phyloP scores from a whole-genome alignment of 2,113 vertebrate species.

The Mellivora capensis region DNA sequence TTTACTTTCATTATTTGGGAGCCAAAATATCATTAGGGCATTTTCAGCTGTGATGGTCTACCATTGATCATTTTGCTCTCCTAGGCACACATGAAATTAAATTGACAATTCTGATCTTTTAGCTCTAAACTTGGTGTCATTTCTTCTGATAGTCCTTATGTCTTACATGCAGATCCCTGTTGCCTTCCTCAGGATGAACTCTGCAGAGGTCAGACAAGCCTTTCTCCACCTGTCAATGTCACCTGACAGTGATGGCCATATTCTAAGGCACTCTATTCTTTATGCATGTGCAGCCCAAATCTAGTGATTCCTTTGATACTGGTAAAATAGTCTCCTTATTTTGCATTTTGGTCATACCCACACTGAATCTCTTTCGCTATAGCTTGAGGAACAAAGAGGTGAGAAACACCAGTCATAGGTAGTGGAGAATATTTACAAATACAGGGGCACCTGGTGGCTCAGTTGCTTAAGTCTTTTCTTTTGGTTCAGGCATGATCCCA shows the following conservation, averaged over 20 bases:
- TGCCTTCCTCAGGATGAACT: neutral
- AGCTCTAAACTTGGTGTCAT: constrained; percentile 51
- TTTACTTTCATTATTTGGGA: constrained; percentile 10
- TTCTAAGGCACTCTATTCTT: neutral
- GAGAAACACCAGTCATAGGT: too few species aligned
- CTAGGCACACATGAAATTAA: constrained; percentile 9
- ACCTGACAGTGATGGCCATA: neutral
- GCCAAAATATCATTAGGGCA: constrained; percentile 54
- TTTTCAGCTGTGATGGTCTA: constrained; percentile 60
- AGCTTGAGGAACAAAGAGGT: constrained; percentile 45
- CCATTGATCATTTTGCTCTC: constrained; percentile 67
- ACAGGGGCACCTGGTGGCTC: too few species aligned
- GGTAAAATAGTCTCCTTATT: constrained; percentile 48
- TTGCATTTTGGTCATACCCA: constrained; percentile 39
- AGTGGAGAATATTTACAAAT: too few species aligned
- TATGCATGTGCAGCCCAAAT: neutral
- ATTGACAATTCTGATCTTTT: constrained; percentile 46
- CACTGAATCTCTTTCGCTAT: constrained; percentile 55
- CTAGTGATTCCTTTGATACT: neutral
- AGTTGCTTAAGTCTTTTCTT: neutral
- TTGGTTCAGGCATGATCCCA: too few species aligned
- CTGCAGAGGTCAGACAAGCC: neutral
- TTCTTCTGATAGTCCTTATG: constrained; percentile 36
- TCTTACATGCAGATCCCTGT: constrained; percentile 54
- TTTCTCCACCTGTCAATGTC: neutral